Evolutionary conservation across 2,113 vertebrate genomes (phyloP), one percentile per base, ranked within the genome.

Genomic region (Morphnarchus princeps): DNA sequence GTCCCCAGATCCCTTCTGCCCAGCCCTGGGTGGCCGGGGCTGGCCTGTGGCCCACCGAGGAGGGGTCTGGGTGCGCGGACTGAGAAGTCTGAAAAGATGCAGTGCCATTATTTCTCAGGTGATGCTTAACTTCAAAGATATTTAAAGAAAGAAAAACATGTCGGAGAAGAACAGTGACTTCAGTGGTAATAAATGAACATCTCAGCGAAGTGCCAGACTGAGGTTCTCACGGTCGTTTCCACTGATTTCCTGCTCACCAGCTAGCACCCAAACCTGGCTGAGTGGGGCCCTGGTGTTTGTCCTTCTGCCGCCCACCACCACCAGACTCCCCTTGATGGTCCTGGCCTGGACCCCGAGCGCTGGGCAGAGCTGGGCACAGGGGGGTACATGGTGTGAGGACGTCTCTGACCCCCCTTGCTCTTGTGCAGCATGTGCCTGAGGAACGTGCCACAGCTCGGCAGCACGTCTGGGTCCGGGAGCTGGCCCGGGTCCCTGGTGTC

Each of bases 1-100:
- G 9, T 71, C 55, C 38, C 92, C 78, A 71, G 70, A 89, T 73
- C 93, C 93, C 78, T 94, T 95, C 86, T 28, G 59, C 72, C 93
- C 82, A 78, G 74, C 40, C 59, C 88, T 87, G 81, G 91, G 90
- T 95, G 95, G 90, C 87, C 13, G 12, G 49, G 52, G 49, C 26
- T 59, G 58, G 32, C 49, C 36, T 66, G 66, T 93, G 92, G 69
- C 81, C 81, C 32, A 62, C 80, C 20, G 40, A 43, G 82, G 47
- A 59, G 50, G 54, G 76, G n/a, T 55, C 49, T 54, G 38, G 20
- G 45, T 92, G 90, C 91, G 71, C 55, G 91, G 83, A 81, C 47
- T 63, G 59, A 81, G 69, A 81, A 87, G 49, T 20, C 69, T 66
- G 73, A 59, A 43, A 38, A 57, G 69, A 54, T 13, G 36, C 26